A percentile compares a stretch with the other conserved stretches of the same genome.
Evolutionary conservation across 2,888 invertebrate genomes (phyloP).

Genomic region (Amiota communis): DNA sequence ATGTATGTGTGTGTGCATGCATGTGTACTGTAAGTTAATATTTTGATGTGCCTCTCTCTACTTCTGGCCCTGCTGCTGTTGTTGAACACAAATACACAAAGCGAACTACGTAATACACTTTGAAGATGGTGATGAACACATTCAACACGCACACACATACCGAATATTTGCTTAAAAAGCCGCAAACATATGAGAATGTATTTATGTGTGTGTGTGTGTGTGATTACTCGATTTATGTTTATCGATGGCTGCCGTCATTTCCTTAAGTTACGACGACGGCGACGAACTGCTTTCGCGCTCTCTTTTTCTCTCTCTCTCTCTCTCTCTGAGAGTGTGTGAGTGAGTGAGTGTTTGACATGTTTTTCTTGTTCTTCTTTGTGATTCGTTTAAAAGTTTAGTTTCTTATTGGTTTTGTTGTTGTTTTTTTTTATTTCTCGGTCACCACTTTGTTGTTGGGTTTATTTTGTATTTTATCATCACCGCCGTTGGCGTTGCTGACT

Average conservation of each 20-base stretch:
- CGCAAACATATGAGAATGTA: background rate
- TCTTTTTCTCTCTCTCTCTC: constrained; percentile 2
- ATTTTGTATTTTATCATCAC: background rate
- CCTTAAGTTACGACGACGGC: constrained; percentile 33
- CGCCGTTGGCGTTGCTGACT: constrained; percentile 34
- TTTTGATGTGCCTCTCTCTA: too few relatives aligned
- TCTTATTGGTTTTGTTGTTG: constrained; percentile 40
- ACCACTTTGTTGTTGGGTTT: constrained; percentile 6
- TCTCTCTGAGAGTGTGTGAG: too few relatives aligned
- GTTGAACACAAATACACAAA: background rate
- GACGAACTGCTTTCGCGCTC: constrained; percentile 41
- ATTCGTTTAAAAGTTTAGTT: constrained; percentile 38
- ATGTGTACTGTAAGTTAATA: too few relatives aligned
- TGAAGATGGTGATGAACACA: background rate
- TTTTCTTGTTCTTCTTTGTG: constrained; percentile 27
- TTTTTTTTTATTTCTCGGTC: constrained; percentile 38
- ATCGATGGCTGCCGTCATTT: constrained; percentile 29
- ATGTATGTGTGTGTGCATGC: background rate
- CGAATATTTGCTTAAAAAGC: background rate
- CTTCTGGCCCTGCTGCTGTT: background rate
- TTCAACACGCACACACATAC: background rate
- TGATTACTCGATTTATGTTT: constrained; percentile 21
- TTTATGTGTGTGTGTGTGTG: constrained; percentile 2
- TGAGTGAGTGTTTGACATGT: background rate
- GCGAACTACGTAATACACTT: background rate